These are phyloP conservation scores for Cebidichthys violaceus DNA, from an alignment of 2,113 vertebrate genomes.

Conservation along the genomic window DNA sequence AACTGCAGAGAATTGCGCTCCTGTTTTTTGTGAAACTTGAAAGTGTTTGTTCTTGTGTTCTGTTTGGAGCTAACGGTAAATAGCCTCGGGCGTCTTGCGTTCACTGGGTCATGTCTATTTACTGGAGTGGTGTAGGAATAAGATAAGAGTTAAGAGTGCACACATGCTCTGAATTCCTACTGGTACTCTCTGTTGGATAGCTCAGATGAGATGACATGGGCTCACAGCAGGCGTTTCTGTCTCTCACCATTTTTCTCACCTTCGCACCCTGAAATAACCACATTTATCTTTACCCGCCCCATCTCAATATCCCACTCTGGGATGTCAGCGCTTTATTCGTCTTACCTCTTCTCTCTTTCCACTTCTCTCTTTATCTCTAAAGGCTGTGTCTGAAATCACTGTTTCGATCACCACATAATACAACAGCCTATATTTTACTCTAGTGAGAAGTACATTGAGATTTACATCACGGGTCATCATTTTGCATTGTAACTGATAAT, in stretches of 20 bases:
- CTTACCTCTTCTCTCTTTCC: not conserved
- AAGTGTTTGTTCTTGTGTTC: constrained; percentile 11
- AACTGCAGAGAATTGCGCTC: not conserved
- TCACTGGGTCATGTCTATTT: constrained; percentile 39
- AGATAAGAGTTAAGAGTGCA: not conserved
- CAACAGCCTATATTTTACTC: not conserved
- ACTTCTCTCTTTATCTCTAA: not conserved
- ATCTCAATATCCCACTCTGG: not conserved
- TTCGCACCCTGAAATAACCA: not conserved
- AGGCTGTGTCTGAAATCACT: not conserved
- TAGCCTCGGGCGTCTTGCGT: constrained; percentile 1
- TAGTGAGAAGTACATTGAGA: not conserved
- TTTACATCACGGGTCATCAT: not conserved
- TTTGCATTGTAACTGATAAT: not conserved
- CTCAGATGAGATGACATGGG: not conserved
- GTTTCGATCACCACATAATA: not conserved
- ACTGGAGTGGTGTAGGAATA: constrained; percentile 6
- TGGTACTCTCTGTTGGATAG: not conserved
- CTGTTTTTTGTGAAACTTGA: constrained; percentile 20
- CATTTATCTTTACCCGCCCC: not conserved
- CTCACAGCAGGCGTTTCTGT: not conserved
- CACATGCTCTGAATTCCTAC: not conserved
- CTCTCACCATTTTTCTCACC: constrained; percentile 1
- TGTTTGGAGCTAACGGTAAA: not conserved
- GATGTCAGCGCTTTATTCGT: not conserved